Conservation (phyloP, 2,113 vertebrate species). For the Forbesichthys agassizii region DNA sequence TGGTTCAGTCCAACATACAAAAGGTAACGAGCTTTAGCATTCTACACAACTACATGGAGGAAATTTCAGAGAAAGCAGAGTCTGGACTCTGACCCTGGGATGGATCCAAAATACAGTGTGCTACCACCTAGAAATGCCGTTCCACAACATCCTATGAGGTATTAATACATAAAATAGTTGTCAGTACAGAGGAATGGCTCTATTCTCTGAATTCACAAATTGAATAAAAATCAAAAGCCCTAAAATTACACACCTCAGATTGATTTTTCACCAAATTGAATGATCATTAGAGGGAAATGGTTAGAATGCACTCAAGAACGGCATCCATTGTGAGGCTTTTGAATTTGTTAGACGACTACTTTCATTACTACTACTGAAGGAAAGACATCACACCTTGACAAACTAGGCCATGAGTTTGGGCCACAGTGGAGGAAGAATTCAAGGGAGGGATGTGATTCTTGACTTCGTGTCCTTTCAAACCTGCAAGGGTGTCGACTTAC, state of each 20-base stretch:
- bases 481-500: slow-evolving; percentile 97
- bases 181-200: slow-evolving; percentile 46
- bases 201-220: slow-evolving; percentile 35
- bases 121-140: slow-evolving; percentile 62
- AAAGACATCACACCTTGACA: slow-evolving; percentile 80
- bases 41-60: slow-evolving; percentile 75
- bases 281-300: slow-evolving; percentile 12
- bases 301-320: slow-evolving; percentile 26
- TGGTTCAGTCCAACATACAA: slow-evolving; percentile 93
- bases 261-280: neutral
- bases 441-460: slow-evolving; percentile 49
- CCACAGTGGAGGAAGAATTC: slow-evolving; percentile 60
- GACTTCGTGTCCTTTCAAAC: slow-evolving; percentile 96
- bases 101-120: slow-evolving; percentile 70
- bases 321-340: slow-evolving; percentile 23
- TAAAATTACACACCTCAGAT: neutral
- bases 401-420: slow-evolving; percentile 88
- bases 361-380: slow-evolving; percentile 53
- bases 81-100: slow-evolving; percentile 68
- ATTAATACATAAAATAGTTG: slow-evolving; percentile 60
- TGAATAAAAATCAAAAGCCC: neutral
- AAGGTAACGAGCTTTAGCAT: slow-evolving; percentile 84
- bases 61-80: slow-evolving; percentile 55
- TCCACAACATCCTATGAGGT: slow-evolving; percentile 66
- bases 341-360: slow-evolving; percentile 29